Conservation (phyloP, 2,888 invertebrate genomes). For the Noctua janthina region DNA sequence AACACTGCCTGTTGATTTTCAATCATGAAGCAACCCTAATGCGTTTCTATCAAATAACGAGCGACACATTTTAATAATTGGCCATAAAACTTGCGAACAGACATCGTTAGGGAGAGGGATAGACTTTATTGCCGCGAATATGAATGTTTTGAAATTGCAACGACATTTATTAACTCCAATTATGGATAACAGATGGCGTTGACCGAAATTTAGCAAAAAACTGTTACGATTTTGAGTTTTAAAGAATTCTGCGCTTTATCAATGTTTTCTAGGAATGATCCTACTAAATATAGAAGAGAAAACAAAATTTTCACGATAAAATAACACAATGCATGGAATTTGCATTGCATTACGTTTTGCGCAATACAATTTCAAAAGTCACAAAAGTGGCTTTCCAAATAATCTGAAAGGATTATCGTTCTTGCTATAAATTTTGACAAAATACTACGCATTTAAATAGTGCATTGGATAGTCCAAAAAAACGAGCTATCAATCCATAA, state of each 20-base stretch:
- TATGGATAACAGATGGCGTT: constrained; percentile 37
- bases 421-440: not conserved
- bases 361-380: not conserved
- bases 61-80: constrained; percentile 81
- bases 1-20: not conserved
- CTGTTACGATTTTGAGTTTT: not conserved
- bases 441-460: not conserved
- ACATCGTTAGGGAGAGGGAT: constrained; percentile 73
- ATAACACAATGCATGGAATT: not conserved
- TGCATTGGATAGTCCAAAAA: not conserved
- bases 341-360: not conserved
- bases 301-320: not conserved
- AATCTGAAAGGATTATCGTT: not conserved
- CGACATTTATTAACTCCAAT: constrained; percentile 41
- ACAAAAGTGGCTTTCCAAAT: not conserved
- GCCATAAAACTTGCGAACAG: constrained; percentile 80
- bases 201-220: not conserved
- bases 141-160: constrained; percentile 66
- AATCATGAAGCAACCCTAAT: constrained; percentile 38
- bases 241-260: no score
- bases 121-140: constrained; percentile 65
- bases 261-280: not conserved
- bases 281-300: not conserved
- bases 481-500: not conserved
- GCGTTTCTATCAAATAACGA: constrained; percentile 67